phyloP scores from a whole-genome alignment of 2,113 vertebrate genomes.

The Carassius auratus region DNA sequence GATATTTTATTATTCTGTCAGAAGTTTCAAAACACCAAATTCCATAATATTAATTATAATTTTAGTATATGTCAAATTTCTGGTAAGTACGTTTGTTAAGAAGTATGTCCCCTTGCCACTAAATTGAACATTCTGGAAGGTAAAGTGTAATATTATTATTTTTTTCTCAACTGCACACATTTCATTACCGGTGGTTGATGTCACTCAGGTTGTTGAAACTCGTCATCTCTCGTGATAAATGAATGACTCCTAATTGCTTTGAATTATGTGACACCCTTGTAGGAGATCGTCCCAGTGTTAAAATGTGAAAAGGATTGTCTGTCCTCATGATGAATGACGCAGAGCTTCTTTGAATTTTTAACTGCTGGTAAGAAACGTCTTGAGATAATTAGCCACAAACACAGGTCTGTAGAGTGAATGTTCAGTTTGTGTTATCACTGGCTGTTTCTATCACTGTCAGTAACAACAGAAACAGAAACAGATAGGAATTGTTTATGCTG shows the following conservation, averaged over 20 bases:
- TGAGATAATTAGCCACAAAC: neutral
- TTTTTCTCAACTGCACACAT: neutral
- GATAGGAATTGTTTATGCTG: constrained; percentile 20
- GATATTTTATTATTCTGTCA: neutral
- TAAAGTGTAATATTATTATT: too few relatives aligned
- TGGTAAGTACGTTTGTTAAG: too few relatives aligned
- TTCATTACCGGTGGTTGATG: neutral
- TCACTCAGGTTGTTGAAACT: neutral
- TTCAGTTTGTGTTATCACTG: neutral
- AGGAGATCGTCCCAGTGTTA: neutral
- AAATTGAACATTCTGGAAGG: neutral
- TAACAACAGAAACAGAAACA: constrained; percentile 16
- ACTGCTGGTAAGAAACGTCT: neutral
- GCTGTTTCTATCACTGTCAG: constrained; percentile 12
- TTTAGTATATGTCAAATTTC: too few relatives aligned
- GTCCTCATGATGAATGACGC: neutral
- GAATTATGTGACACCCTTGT: neutral
- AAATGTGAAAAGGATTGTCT: neutral
- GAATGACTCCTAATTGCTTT: neutral
- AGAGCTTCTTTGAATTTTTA: neutral
- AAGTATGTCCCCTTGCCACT: too few relatives aligned
- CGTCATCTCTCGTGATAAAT: neutral
- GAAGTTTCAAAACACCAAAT: too few relatives aligned
- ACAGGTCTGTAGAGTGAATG: neutral
- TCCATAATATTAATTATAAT: too few relatives aligned